A percentile compares a stretch with the other conserved stretches of the same genome.
phyloP scores from a whole-genome alignment of 2,888 invertebrate species.

The Linnaemya vulpina region DNA sequence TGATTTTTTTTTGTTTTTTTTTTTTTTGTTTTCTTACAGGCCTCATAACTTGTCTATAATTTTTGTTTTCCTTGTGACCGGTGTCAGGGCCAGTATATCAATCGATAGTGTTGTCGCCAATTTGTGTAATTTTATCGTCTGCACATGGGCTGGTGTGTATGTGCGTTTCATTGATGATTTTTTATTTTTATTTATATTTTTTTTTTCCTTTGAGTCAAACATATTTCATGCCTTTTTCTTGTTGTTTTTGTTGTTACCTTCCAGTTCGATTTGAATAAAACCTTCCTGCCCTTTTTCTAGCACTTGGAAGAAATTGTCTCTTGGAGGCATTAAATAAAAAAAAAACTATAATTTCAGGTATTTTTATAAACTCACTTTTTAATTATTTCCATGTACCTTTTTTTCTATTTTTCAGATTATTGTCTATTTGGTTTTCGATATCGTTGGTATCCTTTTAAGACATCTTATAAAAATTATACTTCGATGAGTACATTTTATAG shows the following conservation, averaged over 20 bases:
- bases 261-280: constrained; percentile 45
- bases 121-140: constrained; percentile 71
- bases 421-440: constrained; percentile 17
- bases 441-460: constrained; percentile 65
- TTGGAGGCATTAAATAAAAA: constrained; percentile 8
- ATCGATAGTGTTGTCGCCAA: constrained; percentile 79
- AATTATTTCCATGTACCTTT: constrained; percentile 38
- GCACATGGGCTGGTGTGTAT: constrained; percentile 43
- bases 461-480: constrained; percentile 64
- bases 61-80: constrained; percentile 34
- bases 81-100: constrained; percentile 65
- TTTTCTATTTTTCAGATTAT: constrained; percentile 10
- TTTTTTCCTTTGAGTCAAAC: neutral
- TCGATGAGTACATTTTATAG: constrained; percentile 29
- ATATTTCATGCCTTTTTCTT: constrained; percentile 34
- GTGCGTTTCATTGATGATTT: constrained; percentile 57
- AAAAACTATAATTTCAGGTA: constrained; percentile 25
- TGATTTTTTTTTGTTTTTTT: no score
- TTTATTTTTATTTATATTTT: neutral
- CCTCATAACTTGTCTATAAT: constrained; percentile 54
- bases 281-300: constrained; percentile 50
- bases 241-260: constrained; percentile 9
- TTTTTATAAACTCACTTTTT: constrained; percentile 33
- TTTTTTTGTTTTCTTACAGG: constrained; percentile 36
- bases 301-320: constrained; percentile 41